Evolutionary conservation across 2,113 vertebrate species (phyloP), one percentile per base, ranked within the genome.

Genomic region (Corythornis madagascariensis): DNA sequence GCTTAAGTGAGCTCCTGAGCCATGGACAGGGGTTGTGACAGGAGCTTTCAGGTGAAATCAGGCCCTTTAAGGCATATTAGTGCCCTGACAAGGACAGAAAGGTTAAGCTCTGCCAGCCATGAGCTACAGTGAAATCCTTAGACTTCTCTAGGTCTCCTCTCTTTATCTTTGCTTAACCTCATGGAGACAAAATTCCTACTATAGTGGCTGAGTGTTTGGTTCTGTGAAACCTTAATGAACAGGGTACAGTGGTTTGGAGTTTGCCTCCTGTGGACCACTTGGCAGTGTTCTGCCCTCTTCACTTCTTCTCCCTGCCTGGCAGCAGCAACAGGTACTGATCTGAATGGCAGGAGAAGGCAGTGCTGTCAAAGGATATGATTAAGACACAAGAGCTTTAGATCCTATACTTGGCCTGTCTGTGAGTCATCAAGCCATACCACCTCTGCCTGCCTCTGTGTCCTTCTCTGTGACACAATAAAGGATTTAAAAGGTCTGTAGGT

Each of bases 381-480:
- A 17, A 77, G 14, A 64, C n/a, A 47, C 6, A 70, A 61, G 42
- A 53, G 2, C 11, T 88, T 73, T 18, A 65, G 20, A 25, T 38
- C 16, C 47, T 22, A 4, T 47, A 14, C 35, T 65, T 79, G 50
- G 9, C n/a, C 73, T 45, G 7, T 19, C 69, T 70, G 11, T 57
- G 72, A 86, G 45, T 3, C 4, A 4, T 53, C 56, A 63, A 64
- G 21, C 20, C 11, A 14, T n/a, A 40, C 20, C 53, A 55, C 13
- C 20, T 79, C 14, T 5, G 0, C 52, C n/a, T 60, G 38, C 16
- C 33, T 64, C 15, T 0, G 0, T 56, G 26, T 53, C 29, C 20
- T 63, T 11, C 9, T 75, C 77, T 45, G 45, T 43, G 31, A 28
- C 42, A 21, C 13, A 17, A n/a, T 55, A 55, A 55, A 25, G 24